phyloP scores from a whole-genome alignment of 2,888 invertebrate genomes.

The Napeogenes sylphis region DNA sequence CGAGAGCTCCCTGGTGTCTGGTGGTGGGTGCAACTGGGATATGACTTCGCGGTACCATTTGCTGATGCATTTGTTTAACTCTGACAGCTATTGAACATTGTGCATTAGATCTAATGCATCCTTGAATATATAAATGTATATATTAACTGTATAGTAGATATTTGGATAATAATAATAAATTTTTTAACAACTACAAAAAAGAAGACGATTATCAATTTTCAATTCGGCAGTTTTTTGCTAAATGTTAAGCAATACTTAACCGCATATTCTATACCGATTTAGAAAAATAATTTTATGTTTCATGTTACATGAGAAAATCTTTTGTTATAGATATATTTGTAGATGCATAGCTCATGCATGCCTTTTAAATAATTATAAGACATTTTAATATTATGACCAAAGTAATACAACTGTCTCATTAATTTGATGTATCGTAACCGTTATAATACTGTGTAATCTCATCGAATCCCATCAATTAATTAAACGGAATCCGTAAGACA shows the following conservation, averaged over 20 bases:
- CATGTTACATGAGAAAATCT: too few species aligned
- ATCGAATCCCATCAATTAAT: conserved; percentile 22
- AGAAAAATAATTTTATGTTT: too few species aligned
- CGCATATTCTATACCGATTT: too few species aligned
- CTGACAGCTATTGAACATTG: conserved; percentile 22
- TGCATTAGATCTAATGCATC: conserved; percentile 19
- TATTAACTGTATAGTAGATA: too few species aligned
- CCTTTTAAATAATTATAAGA: too few species aligned
- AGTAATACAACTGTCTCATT: conserved; percentile 3
- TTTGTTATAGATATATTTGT: too few species aligned
- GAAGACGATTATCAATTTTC: too few species aligned
- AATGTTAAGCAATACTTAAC: too few species aligned
- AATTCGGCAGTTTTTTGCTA: too few species aligned
- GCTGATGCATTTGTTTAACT: conserved; percentile 25
- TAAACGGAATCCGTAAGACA: not conserved
- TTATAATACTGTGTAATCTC: conserved; percentile 22
- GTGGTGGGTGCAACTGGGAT: conserved; percentile 38
- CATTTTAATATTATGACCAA: too few species aligned
- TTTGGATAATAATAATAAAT: too few species aligned
- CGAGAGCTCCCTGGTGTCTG: conserved; percentile 46
- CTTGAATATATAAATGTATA: not conserved
- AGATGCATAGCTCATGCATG: too few species aligned
- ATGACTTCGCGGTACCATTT: conserved; percentile 25
- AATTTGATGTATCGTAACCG: conserved; percentile 10
- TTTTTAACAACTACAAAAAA: not conserved